Evolutionary conservation across 2,113 vertebrate species (phyloP).

Genomic region (Phaethornis superciliosus): DNA sequence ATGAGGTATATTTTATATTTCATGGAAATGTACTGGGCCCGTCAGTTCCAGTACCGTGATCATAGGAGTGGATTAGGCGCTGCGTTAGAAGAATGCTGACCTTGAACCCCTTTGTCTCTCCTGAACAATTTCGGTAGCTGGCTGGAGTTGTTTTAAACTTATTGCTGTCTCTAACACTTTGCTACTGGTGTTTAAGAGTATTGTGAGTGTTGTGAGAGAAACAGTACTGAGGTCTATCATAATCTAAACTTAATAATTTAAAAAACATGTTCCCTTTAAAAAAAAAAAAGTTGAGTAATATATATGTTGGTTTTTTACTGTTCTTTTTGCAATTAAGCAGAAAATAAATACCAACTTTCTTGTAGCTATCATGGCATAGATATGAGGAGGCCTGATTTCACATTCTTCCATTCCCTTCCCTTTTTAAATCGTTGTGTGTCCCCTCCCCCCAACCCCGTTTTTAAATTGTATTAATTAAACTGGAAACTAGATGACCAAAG

Average conservation of each 20-base stretch:
- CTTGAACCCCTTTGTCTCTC: conserved; percentile 33
- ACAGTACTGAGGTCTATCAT: not conserved
- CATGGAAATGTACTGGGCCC: not conserved
- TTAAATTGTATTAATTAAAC: not conserved
- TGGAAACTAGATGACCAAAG: not conserved
- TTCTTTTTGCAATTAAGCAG: not conserved
- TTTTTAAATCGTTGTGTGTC: too few species aligned
- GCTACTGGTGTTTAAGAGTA: not conserved
- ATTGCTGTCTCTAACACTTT: not conserved
- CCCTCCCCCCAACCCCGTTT: not conserved
- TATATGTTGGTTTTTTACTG: not conserved
- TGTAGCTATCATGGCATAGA: not conserved
- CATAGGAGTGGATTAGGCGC: not conserved
- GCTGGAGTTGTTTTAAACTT: conserved; percentile 1
- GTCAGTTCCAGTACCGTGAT: not conserved
- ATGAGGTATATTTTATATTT: not conserved
- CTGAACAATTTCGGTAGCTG: conserved; percentile 8
- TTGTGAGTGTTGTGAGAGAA: not conserved
- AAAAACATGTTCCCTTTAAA: not conserved
- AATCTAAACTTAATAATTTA: not conserved
- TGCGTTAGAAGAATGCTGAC: conserved; percentile 16
- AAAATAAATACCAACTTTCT: not conserved
- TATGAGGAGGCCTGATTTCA: not conserved
- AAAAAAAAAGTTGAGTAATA: not conserved
- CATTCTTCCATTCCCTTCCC: not conserved